phyloP scores from a whole-genome alignment of 1,140 invertebrate genomes.

The Zaprionus inermis region DNA sequence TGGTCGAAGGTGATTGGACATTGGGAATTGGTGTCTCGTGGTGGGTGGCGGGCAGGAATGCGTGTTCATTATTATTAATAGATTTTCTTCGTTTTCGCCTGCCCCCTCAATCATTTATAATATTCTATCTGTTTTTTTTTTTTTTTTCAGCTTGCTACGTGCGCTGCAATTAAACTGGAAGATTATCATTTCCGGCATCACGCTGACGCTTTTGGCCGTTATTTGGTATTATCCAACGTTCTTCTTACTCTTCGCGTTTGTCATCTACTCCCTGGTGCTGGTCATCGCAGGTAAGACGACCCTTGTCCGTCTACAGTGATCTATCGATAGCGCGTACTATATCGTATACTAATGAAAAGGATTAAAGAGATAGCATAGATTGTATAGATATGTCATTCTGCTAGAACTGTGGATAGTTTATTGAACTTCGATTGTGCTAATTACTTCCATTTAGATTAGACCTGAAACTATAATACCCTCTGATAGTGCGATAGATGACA shows the following conservation, averaged over 20 bases:
- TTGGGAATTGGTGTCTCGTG: neutral
- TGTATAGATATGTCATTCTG: neutral
- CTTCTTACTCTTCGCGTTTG: conserved; percentile 81
- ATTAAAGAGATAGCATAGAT: neutral
- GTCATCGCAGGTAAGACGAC: conserved; percentile 74
- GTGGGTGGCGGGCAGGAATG: neutral
- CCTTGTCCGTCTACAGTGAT: neutral
- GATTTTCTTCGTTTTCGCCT: conserved; percentile 20
- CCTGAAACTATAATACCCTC: neutral
- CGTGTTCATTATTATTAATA: conserved; percentile 38
- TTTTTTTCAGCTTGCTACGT: conserved; percentile 59
- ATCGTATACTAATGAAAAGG: neutral
- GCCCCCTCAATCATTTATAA: conserved; percentile 11
- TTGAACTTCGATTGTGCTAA: neutral
- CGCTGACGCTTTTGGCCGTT: conserved; percentile 75
- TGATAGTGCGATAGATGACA: neutral
- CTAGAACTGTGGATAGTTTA: neutral
- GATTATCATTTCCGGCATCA: conserved; percentile 73
- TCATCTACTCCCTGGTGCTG: conserved; percentile 77
- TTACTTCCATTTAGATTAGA: neutral
- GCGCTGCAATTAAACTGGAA: conserved; percentile 81
- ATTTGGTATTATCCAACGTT: conserved; percentile 84
- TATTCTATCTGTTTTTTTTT: neutral
- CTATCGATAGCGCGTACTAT: neutral
- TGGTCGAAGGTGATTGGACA: neutral